These are phyloP conservation scores for Seira ritae DNA, from an alignment of 2,888 invertebrate genomes.

Conservation along the genomic window DNA sequence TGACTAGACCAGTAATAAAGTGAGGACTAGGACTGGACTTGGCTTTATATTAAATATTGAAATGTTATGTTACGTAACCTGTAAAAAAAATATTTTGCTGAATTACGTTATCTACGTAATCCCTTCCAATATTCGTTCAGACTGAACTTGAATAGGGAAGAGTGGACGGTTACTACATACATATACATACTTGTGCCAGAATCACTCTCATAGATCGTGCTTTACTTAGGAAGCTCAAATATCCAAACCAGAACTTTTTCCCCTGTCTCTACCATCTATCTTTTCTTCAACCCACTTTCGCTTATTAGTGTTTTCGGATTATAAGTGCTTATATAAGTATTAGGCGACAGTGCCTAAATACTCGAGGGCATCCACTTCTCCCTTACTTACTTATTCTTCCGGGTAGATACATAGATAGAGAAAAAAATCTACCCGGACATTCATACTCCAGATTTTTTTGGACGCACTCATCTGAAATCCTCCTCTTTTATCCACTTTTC, in stretches of 20 bases:
- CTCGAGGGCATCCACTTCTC: not conserved
- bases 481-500: conserved; percentile 36
- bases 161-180: not conserved
- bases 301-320: not conserved
- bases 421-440: no score
- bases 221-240: not conserved
- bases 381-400: not conserved
- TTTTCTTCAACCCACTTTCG: not conserved
- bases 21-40: no score
- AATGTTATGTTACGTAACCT: no score
- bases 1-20: not conserved
- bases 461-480: not conserved
- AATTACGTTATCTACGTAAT: no score
- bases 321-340: not conserved
- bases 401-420: no score
- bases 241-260: not conserved
- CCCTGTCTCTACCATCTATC: not conserved
- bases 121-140: not conserved
- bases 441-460: not conserved
- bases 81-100: no score
- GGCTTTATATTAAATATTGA: no score
- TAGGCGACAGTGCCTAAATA: not conserved
- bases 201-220: not conserved
- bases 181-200: not conserved
- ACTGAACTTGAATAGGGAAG: not conserved